Base-by-base conservation (phyloP, 2,113 vertebrate species). In the Haplochromis burtoni region DNA sequence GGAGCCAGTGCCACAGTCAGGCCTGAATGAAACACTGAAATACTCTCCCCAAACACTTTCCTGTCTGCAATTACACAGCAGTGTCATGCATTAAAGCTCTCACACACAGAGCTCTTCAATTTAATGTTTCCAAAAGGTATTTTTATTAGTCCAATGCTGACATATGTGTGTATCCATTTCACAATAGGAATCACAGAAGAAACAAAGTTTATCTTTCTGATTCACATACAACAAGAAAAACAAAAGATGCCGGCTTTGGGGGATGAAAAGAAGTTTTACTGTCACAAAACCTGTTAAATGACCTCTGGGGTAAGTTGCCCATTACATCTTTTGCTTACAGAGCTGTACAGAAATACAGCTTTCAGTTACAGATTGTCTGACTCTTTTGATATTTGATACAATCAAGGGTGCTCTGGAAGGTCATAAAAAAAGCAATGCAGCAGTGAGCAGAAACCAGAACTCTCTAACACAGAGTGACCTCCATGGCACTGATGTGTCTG, bases 381-480 rank as follows among this genome's bases (percentile, higher is more conserved):
- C 80, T 86, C 81, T 71, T 80, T 92, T 71, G 88, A 92, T 89
- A 94, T 87, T 79, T 93, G 88, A 94, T 94, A 87, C 81, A 73
- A 91, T 89, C 87, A 87, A 55, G 80, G 29, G n/a, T 24, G 19
- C 57, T 76, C 57, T 85, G 80, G 84, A 88, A 68, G 81, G 49
- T 83, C 71, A 83, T 86, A 92, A 88, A 89, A 66, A 68, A 89
- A 82, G 82, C 57, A 81, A 84, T 31, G 82, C 88, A 38, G 80
- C 17, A 24, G 82, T 61, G 85, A 73, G 82, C 68, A 73, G 68
- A 88, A 90, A 90, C 81, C 82, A 93, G 84, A 80, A 86, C 86
- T 83, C 87, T 86, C 38, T 31, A 63, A 79, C 86, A 82, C 88
- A 59, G 33, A 82, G 42, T 92, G 92, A 94, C 90, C 90, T 95